A percentile compares a stretch with the other conserved stretches of the same genome.
Conservation (phyloP, 2,113 vertebrate species). For the Poecilia latipinna region DNA sequence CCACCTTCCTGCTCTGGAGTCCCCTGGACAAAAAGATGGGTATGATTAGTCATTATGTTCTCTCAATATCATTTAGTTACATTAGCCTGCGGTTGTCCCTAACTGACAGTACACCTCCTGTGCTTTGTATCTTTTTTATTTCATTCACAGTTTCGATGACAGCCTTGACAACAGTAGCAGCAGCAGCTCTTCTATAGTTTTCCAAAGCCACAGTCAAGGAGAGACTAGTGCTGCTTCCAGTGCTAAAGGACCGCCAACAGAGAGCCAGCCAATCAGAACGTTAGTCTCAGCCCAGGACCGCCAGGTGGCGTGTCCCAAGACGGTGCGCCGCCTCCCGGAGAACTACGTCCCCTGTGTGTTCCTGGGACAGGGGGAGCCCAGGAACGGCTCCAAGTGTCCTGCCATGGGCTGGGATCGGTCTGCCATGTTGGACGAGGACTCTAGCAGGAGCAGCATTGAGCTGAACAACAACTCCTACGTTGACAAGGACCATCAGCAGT, state of each 20-base stretch:
- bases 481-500: constrained; percentile 57
- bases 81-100: neutral
- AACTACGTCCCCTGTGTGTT: constrained; percentile 82
- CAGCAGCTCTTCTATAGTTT: constrained; percentile 86
- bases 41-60: constrained; percentile 17
- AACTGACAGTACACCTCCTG: neutral
- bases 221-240: constrained; percentile 14
- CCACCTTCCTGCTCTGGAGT: constrained; percentile 65
- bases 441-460: constrained; percentile 61
- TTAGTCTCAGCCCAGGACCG: constrained; percentile 43
- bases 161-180: constrained; percentile 61
- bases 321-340: constrained; percentile 47
- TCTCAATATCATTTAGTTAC: neutral
- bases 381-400: constrained; percentile 60
- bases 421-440: constrained; percentile 54
- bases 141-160: constrained; percentile 64
- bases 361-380: constrained; percentile 57
- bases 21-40: constrained; percentile 59
- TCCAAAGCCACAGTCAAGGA: constrained; percentile 80
- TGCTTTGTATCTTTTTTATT: neutral
- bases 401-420: constrained; percentile 63
- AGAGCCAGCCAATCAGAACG: constrained; percentile 21
- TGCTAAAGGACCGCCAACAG: constrained; percentile 4
- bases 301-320: constrained; percentile 67
- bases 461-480: constrained; percentile 71